phyloP scores from a whole-genome alignment of 2,888 invertebrate species.

The Tolmerus cingulatus region DNA sequence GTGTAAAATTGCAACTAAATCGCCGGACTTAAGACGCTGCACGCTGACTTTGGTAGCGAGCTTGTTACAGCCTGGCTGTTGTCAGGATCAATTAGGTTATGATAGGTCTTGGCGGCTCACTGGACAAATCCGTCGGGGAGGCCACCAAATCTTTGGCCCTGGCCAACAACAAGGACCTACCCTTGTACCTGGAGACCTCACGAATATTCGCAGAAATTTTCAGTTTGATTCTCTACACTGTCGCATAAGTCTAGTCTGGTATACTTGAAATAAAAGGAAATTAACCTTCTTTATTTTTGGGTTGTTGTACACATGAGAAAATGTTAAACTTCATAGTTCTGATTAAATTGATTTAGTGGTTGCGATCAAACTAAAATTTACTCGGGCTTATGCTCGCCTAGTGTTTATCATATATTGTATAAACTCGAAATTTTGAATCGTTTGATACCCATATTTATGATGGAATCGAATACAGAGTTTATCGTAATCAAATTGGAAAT shows the following conservation, averaged over 20 bases:
- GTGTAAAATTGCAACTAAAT: slow-evolving; percentile 50
- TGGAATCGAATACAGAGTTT: too few species aligned
- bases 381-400: too few species aligned
- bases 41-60: slow-evolving; percentile 5
- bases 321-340: too few species aligned
- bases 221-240: neutral
- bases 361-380: too few species aligned
- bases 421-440: too few species aligned
- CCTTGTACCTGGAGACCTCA: neutral
- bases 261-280: neutral
- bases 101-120: slow-evolving; percentile 38
- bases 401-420: too few species aligned
- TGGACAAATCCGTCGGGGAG: slow-evolving; percentile 18
- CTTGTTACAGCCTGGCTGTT: slow-evolving; percentile 33
- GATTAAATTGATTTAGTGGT: too few species aligned
- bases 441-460: too few species aligned
- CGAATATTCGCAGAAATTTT: neutral
- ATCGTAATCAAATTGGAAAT: too few species aligned
- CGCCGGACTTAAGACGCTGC: slow-evolving; percentile 7
- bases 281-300: too few species aligned
- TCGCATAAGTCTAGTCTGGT: neutral
- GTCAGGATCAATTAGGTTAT: slow-evolving; percentile 46
- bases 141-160: slow-evolving; percentile 23
- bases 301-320: too few species aligned
- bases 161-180: neutral